A percentile compares a stretch with the other conserved stretches of the same genome.
Evolutionary conservation across 2,888 invertebrate species (phyloP).

Genomic region (Dermolepida albohirtum): DNA sequence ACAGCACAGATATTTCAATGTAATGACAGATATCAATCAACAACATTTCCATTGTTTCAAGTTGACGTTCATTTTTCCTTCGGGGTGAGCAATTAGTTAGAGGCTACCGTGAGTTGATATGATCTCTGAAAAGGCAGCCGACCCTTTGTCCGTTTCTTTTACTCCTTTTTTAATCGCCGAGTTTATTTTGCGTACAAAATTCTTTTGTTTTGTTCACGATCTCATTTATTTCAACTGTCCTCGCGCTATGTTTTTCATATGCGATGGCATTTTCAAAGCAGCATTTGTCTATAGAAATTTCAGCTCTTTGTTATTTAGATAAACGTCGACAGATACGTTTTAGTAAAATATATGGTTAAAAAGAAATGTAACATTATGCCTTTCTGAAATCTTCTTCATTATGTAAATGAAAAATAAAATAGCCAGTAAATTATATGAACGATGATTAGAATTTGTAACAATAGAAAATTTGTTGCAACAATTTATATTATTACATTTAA

Average conservation of each 20-base stretch:
- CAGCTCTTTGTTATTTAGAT: constrained; percentile 9
- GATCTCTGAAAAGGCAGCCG: constrained; percentile 54
- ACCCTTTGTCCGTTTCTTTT: constrained; percentile 44
- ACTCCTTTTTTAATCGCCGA: constrained; percentile 29
- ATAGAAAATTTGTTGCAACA: too few species aligned
- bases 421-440: too few species aligned
- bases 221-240: constrained; percentile 28
- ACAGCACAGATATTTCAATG: constrained; percentile 31
- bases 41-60: constrained; percentile 37
- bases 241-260: constrained; percentile 10
- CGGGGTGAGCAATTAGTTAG: constrained; percentile 53
- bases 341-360: not conserved
- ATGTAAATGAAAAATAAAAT: too few species aligned
- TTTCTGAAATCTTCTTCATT: too few species aligned
- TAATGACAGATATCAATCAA: constrained; percentile 40
- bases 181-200: constrained; percentile 33
- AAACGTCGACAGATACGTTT: constrained; percentile 9
- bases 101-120: constrained; percentile 55
- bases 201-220: constrained; percentile 32
- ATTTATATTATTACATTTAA: too few species aligned
- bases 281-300: constrained; percentile 17
- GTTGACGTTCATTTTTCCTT: constrained; percentile 39
- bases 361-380: too few species aligned
- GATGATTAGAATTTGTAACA: too few species aligned
- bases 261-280: constrained; percentile 10